These are phyloP conservation scores for Sylvietta virens DNA, from an alignment of 2,113 vertebrate species.

Conservation along the genomic window DNA sequence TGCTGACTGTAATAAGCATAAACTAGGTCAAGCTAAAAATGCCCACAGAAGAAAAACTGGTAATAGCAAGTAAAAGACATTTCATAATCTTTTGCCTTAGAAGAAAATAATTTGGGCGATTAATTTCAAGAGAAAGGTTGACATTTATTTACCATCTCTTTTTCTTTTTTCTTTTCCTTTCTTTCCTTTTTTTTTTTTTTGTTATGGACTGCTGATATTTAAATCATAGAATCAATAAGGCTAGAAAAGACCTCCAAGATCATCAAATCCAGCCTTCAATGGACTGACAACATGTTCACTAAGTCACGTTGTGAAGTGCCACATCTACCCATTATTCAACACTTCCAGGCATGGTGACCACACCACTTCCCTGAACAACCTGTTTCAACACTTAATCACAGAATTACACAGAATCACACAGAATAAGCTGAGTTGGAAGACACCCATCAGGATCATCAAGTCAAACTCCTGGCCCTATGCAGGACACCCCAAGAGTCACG, in stretches of 20 bases:
- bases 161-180: too few relatives aligned
- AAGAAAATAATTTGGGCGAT: background rate
- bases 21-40: background rate
- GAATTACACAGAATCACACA: background rate
- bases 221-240: background rate
- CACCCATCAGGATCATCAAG: too few relatives aligned
- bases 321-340: background rate
- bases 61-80: background rate
- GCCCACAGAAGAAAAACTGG: background rate
- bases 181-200: background rate
- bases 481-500: background rate
- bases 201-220: background rate
- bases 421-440: background rate
- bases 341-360: background rate
- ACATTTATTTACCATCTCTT: background rate
- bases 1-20: background rate
- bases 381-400: background rate
- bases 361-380: background rate
- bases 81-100: background rate
- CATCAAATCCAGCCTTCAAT: background rate
- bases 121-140: background rate
- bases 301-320: background rate
- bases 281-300: background rate
- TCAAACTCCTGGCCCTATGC: fast-evolving
- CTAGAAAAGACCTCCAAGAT: background rate